Base-by-base conservation (phyloP, 2,113 vertebrate species). In the Pampusana beccarii region DNA sequence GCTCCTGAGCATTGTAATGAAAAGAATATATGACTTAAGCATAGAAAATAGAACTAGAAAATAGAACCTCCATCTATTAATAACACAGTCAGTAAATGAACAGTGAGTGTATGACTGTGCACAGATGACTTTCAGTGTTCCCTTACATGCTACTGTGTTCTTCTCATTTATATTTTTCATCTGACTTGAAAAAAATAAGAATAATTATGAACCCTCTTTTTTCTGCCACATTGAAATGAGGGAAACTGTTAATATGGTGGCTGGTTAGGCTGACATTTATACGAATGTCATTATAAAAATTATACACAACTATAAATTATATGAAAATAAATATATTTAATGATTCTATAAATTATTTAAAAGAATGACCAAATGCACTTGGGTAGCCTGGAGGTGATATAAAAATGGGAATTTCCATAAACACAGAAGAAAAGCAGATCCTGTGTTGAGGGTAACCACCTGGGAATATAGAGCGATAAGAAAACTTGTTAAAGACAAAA, bases 31-130 rank as follows among this genome's bases (percentile, higher is more conserved):
- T 40, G 29, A 65, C 87, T 91, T 90, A 58, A 95, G 71, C 69
- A 61, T 89, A 85, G n/a, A 93, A 95, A 94, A 80, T 86, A 91
- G 67, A 95, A 94, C 57, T n/a, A n/a, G n/a, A 93, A 95, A 94
- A 80, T 86, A 91, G 67, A 95, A 94, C 57, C 56, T 71, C 58
- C 51, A 16, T 57, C 75, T 86, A 66, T 94, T 96, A 95, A 92
- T 92, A 92, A 40, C 65, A 90, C 23, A 91, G 15, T 58, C n/a
- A 73, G 36, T 93, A 91, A 95, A 94, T 80, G 74, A 97, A 65
- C 79, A 96, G 57, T 87, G 75, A 95, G 19, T 72, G 9, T 77
- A 51, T 80, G 67, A 81, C 13, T 42, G n/a, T 86, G 25, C 40
- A 80, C n/a, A 93, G 56, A 92, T 80, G 8, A 94, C 73, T 82